Conservation (phyloP, 2,797 vertebrate species). For the Tinamus major region DNA sequence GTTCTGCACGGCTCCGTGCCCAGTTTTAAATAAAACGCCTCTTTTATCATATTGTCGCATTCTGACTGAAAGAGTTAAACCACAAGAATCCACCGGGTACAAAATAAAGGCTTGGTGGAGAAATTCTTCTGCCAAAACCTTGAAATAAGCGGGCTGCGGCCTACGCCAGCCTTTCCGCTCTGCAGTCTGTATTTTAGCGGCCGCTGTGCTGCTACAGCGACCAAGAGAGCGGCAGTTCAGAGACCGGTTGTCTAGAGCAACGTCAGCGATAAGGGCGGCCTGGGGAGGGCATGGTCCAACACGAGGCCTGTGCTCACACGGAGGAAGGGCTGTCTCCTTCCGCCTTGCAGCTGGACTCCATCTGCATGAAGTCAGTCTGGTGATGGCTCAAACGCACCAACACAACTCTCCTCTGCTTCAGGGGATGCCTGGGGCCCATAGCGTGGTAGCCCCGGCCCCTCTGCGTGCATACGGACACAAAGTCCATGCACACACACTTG, state of each 20-base stretch:
- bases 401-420: neutral
- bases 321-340: no score
- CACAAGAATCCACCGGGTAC: constrained; percentile 27
- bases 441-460: neutral
- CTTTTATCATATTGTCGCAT: neutral
- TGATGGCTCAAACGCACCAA: no score
- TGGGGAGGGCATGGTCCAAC: constrained; percentile 24
- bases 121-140: constrained; percentile 53
- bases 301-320: no score
- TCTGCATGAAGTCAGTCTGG: constrained; percentile 24
- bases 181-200: constrained; percentile 61
- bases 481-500: no score
- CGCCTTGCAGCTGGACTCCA: constrained; percentile 7
- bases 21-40: neutral
- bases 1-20: neutral
- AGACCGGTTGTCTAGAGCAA: constrained; percentile 59
- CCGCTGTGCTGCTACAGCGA: constrained; percentile 61
- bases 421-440: neutral
- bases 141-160: constrained; percentile 36
- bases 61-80: constrained; percentile 60
- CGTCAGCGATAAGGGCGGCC: constrained; percentile 13
- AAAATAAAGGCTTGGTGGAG: constrained; percentile 37
- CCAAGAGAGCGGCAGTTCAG: constrained; percentile 47
- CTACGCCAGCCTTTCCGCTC: constrained; percentile 40
- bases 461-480: neutral